Evolutionary conservation across 2,888 invertebrate species (phyloP).

Genomic region (Blastobasis lacticolella): DNA sequence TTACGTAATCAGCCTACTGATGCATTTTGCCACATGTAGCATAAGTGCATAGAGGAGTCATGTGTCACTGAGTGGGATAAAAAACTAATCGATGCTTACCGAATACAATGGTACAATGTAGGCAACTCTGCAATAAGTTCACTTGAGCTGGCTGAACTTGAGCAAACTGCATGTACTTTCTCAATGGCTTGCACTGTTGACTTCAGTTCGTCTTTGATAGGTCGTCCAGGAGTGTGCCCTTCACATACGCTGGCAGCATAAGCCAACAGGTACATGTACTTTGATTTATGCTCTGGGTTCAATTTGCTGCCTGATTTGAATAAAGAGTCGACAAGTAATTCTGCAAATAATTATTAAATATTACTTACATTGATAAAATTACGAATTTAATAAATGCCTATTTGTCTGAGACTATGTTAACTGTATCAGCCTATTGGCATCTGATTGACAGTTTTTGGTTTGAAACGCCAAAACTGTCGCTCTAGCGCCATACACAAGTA

Average conservation of each 20-base stretch:
- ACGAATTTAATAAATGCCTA: too few relatives aligned
- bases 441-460: too few relatives aligned
- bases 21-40: too few relatives aligned
- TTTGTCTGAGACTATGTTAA: too few relatives aligned
- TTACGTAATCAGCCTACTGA: too few relatives aligned
- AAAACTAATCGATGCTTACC: slow-evolving; percentile 68
- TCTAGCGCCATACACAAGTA: too few relatives aligned
- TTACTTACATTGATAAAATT: too few relatives aligned
- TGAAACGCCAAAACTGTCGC: too few relatives aligned
- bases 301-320: slow-evolving; percentile 96
- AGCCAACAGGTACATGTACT: slow-evolving; percentile 95
- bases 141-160: slow-evolving; percentile 92
- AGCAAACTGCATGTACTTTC: slow-evolving; percentile 92
- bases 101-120: slow-evolving; percentile 91
- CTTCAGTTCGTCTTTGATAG: slow-evolving; percentile 93
- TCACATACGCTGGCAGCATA: slow-evolving; percentile 97
- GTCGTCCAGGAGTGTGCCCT: slow-evolving; percentile 76
- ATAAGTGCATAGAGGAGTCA: too few relatives aligned
- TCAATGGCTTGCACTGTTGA: slow-evolving; percentile 93
- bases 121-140: slow-evolving; percentile 94
- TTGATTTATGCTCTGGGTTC: slow-evolving; percentile 97
- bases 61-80: too few relatives aligned
- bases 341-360: slow-evolving; percentile 42
- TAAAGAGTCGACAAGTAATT: slow-evolving; percentile 92
- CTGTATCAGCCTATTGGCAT: too few relatives aligned